Evolutionary conservation across 2,113 vertebrate genomes (phyloP).

Genomic region (Neolamprologus falcicula): DNA sequence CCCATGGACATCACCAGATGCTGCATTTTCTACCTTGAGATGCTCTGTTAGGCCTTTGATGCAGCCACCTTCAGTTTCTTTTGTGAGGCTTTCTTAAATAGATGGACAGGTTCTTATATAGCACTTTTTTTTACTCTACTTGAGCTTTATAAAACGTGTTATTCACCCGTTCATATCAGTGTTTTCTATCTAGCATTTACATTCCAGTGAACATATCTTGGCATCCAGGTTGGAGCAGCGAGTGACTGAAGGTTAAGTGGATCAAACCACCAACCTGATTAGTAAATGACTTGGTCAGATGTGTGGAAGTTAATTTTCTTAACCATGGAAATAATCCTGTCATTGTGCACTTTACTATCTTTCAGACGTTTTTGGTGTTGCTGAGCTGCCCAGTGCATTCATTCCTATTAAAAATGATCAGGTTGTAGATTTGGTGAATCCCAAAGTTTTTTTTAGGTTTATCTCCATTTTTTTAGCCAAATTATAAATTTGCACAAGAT

Average conservation of each 20-base stretch:
- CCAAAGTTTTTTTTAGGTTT: not conserved
- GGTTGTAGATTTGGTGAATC: not conserved
- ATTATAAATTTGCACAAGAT: not conserved
- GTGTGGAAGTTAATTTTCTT: not conserved
- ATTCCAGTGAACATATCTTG: not conserved
- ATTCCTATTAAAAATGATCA: not conserved
- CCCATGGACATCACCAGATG: not conserved
- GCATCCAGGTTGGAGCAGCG: not conserved
- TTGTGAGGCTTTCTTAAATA: not conserved
- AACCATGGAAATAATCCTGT: not conserved
- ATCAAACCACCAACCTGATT: not conserved
- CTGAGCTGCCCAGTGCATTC: not conserved
- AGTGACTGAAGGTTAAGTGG: not conserved
- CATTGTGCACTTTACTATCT: not conserved
- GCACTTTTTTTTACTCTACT: not conserved
- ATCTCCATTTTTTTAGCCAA: not conserved
- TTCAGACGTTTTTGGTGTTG: not conserved
- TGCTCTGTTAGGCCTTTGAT: not conserved
- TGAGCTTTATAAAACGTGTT: rapidly evolving
- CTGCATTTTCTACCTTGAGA: not conserved
- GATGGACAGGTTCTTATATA: not conserved
- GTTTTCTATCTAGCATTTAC: not conserved
- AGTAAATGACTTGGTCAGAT: not conserved
- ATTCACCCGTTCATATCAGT: not conserved
- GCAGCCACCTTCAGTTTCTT: not conserved